Evolutionary conservation across 2,888 invertebrate species (phyloP), one percentile per base, ranked within the genome.

Genomic region (Nomada hirtipes): DNA sequence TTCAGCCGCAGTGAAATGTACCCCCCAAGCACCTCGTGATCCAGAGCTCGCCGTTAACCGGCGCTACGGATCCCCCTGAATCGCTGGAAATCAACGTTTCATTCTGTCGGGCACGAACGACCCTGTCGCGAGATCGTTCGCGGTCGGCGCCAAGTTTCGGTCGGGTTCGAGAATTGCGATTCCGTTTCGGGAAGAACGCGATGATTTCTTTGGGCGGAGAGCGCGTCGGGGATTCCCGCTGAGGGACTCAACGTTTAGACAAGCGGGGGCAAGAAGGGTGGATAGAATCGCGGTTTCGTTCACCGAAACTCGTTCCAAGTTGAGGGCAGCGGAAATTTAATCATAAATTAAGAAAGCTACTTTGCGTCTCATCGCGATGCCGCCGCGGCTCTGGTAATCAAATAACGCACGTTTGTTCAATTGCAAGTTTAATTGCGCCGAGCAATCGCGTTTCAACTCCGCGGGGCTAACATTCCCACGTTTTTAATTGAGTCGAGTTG

Each of bases 281-380:
- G 50, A 50, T 57, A 20, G 63, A 71, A 52, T 76, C 26, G 64
- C 47, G 42, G 71, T 50, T 61, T 59, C 36, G 76, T 71, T 76
- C 59, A 71, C 71, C 29, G 18, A 26, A 57, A 44, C 71, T 71
- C 23, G 26, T 7, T 50, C 0, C 9, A 26, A 63, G 42, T 74
- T 47, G 50, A 18, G 50, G 36, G n/a, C 42, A n/a, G 42, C 20
- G 57, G 50, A 64, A 71, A 57, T 71, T 71, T 71, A 64, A 71
- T 64, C 70, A 44, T 57, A 70, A 76, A 70, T 76, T 50, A 71
- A 76, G 59, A 50, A 52, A 74, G 13, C 60, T 23, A 42, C 36
- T 42, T 52, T 23, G 36, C 20, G 20, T 65, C 57, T 47, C 20
- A 20, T 29, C 2, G 2, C 4, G 42, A 47, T 20, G 18, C 18